A percentile compares a stretch with the other conserved stretches of the same genome.
Conservation (phyloP, 2,797 vertebrate species). For the Taeniopygia guttata region DNA sequence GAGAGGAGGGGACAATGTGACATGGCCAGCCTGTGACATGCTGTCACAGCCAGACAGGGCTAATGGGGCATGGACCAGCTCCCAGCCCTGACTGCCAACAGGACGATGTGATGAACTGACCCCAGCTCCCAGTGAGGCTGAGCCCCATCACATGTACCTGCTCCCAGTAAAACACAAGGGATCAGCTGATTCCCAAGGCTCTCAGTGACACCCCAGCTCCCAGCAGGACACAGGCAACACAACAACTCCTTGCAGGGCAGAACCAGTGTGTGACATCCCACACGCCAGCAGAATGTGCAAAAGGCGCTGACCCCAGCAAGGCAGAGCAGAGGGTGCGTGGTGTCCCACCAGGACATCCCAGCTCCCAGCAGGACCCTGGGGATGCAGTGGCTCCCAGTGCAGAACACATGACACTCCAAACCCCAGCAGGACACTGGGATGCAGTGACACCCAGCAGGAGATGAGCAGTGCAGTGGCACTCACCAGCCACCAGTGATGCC, state of each 20-base stretch:
- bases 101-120: background rate
- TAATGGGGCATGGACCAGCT: background rate
- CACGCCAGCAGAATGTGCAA: background rate
- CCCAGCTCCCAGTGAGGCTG: background rate
- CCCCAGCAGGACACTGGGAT: background rate
- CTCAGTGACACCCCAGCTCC: background rate
- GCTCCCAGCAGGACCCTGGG: background rate
- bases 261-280: background rate
- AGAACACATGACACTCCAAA: too few species aligned
- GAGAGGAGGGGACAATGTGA: background rate
- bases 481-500: background rate
- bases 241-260: background rate
- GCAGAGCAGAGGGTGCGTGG: fast-evolving
- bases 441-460: background rate
- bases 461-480: background rate
- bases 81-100: background rate
- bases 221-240: background rate
- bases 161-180: background rate
- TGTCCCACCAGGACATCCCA: background rate
- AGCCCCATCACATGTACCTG: background rate
- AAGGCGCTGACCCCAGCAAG: background rate
- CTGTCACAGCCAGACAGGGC: background rate
- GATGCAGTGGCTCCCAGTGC: background rate
- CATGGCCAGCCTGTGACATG: background rate
- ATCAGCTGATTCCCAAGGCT: background rate